Evolutionary conservation across 2,113 vertebrate species (phyloP), one percentile per base, ranked within the genome.

Genomic region (Indicator maculatus): DNA sequence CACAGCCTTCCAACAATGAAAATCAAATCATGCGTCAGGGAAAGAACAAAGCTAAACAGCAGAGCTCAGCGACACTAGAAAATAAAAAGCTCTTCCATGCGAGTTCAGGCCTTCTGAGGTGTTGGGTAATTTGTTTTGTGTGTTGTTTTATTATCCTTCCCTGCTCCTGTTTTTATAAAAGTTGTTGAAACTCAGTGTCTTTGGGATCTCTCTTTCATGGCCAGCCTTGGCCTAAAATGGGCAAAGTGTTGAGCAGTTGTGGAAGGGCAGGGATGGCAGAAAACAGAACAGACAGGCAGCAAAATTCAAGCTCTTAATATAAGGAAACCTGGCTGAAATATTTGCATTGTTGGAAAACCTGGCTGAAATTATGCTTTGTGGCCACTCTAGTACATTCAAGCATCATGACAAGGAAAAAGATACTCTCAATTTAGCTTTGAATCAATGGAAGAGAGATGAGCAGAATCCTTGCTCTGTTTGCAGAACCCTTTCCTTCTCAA

Each of bases 281-380:
- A 0, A 3, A 28, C 0, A 0, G 24, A 33, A 60, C 33, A 76
- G 59, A 50, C 1, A 44, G 3, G 9, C 5, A 7, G 15, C 50
- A 28, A 0, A 3, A 80, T 12, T 8, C 7, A 27, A 44, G 39
- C 10, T 69, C 28, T 3, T 9, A 19, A 30, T 24, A 53, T 74
- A 21, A 17, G n/a, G n/a, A 52, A 91, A 41, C 4, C 3, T 16
- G 5, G 6, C n/a, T 45, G 18, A 75, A 84, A 82, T 12, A 59
- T 1, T 20, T 4, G 26, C 11, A 13, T 0, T 17, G 11, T 0
- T 47, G 9, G 36, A 87, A 11, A 6, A 82, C 8, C 17, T 89
- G 67, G 30, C 23, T 81, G 36, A 6, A 12, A 33, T 73, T 76
- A 31, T 5, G 4, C 17, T 65, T 47, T 31, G 39, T 23, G 33